Percentiles rank a stretch among this genome's conserved stretches.
Evolutionary conservation across 2,113 vertebrate species (phyloP).

Genomic region (Cricetomys ansorgei): DNA sequence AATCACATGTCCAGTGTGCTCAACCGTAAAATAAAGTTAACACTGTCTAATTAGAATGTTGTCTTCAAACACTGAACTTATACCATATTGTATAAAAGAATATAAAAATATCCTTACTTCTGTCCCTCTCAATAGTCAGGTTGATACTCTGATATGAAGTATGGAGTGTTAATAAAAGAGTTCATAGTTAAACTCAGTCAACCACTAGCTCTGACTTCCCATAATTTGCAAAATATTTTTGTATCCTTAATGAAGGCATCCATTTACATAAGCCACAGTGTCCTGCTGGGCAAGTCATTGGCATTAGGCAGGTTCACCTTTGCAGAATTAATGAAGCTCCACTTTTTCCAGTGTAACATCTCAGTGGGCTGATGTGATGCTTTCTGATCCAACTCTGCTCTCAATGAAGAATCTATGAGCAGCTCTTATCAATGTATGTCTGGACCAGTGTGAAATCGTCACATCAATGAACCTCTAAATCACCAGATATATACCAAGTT

Average conservation of each 20-base stretch:
- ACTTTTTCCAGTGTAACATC: constrained; percentile 40
- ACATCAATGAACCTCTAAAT: neutral
- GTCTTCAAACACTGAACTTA: neutral
- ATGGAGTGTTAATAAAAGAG: constrained; percentile 42
- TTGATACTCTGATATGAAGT: neutral
- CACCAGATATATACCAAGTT: neutral
- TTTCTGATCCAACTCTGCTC: constrained; percentile 54
- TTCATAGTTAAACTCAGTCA: constrained; percentile 62
- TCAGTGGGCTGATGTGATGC: constrained; percentile 45
- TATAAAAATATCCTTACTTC: neutral
- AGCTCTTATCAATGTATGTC: constrained; percentile 3
- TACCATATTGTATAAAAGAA: neutral
- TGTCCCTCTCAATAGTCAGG: neutral
- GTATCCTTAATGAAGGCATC: constrained; percentile 76
- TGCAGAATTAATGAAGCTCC: constrained; percentile 73
- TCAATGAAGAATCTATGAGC: constrained; percentile 1
- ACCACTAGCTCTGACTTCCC: constrained; percentile 68
- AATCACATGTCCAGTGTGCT: neutral
- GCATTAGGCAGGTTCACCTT: constrained; percentile 72
- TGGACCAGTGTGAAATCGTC: neutral
- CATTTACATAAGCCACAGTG: constrained; percentile 75
- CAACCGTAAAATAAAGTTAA: neutral
- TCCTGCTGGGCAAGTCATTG: constrained; percentile 66
- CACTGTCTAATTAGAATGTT: neutral
- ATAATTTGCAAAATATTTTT: constrained; percentile 78